These are phyloP conservation scores for Sitobion miscanthi DNA, from an alignment of 1,140 invertebrate genomes.

Conservation along the genomic window DNA sequence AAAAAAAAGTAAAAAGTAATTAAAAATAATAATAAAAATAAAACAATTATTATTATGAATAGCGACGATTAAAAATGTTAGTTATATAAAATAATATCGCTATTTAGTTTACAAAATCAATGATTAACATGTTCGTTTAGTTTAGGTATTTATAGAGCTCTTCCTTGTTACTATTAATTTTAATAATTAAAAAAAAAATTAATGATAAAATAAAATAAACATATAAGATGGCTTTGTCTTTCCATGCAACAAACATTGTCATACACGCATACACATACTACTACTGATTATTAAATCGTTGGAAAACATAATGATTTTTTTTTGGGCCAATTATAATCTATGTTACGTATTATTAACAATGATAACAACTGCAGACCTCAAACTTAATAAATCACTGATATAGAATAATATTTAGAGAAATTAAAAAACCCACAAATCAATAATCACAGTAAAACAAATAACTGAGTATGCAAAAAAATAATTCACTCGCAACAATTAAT, in stretches of 20 bases:
- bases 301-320: conserved; percentile 3
- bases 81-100: conserved; percentile 24
- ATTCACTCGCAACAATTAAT: neutral
- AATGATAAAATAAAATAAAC: conserved; percentile 25
- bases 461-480: neutral
- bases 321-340: neutral
- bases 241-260: neutral
- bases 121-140: conserved; percentile 18
- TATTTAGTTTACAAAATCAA: conserved; percentile 38
- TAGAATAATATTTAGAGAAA: neutral
- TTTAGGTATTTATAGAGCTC: neutral
- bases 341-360: neutral
- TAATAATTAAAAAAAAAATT: conserved; percentile 25
- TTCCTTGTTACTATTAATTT: neutral
- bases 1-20: conserved; percentile 41
- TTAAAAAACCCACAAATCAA: neutral
- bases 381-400: neutral
- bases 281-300: neutral
- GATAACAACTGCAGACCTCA: neutral
- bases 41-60: conserved; percentile 4
- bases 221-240: conserved; percentile 52
- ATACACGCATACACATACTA: neutral
- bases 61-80: conserved; percentile 43
- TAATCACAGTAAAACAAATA: neutral
- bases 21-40: conserved; percentile 38